phyloP scores from a whole-genome alignment of 2,113 vertebrate genomes.

The Caloenas nicobarica region DNA sequence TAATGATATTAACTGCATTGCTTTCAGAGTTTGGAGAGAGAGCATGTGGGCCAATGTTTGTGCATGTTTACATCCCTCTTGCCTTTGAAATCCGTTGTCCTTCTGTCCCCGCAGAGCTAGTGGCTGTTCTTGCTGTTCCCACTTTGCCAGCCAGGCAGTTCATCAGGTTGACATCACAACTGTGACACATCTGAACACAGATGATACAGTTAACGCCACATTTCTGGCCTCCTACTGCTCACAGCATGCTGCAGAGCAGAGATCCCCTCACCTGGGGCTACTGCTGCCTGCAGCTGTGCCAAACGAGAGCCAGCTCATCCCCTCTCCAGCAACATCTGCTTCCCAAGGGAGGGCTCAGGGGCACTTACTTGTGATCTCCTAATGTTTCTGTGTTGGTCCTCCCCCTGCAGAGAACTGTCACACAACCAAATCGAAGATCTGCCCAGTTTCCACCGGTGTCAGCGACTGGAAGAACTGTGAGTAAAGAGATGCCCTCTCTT shows the following conservation, averaged over 20 bases:
- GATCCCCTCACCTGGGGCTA: background rate
- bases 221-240: background rate
- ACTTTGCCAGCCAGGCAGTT: background rate
- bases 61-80: background rate
- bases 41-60: background rate
- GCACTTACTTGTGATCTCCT: background rate
- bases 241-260: rapidly evolving
- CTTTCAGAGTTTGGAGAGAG: background rate
- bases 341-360: background rate
- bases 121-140: background rate
- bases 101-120: background rate
- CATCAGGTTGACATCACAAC: rapidly evolving
- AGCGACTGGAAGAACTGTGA: slow-evolving; percentile 93
- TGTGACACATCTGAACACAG: background rate
- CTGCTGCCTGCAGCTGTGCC: background rate
- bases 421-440: slow-evolving; percentile 89
- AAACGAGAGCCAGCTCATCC: background rate
- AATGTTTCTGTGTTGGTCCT: background rate
- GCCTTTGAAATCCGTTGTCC: background rate
- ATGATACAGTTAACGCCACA: background rate
- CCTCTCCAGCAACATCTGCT: background rate
- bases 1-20: background rate
- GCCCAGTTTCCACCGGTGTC: slow-evolving; percentile 89
- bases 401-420: slow-evolving; percentile 85
- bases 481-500: slow-evolving; percentile 40